Percentiles rank a stretch among this genome's conserved stretches.
These are phyloP conservation scores for Toxotes jaculatrix DNA, from an alignment of 2,113 vertebrate species.

Conservation along the genomic window DNA sequence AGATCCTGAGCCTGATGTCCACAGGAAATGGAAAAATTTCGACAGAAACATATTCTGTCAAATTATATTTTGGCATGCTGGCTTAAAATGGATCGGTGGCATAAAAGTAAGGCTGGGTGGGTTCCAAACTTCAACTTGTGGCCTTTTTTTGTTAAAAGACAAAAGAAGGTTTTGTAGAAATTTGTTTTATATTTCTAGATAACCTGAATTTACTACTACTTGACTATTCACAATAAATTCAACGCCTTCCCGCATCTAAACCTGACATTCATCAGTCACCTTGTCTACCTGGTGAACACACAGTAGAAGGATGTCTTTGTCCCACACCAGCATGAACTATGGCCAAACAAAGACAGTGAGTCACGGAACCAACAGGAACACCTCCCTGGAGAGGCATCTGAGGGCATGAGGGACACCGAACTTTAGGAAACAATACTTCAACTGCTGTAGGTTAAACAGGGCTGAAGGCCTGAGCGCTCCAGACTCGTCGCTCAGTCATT, in stretches of 20 bases:
- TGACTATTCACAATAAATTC: neutral
- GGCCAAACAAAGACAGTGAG: conserved; percentile 71
- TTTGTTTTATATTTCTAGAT: neutral
- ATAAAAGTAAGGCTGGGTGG: neutral
- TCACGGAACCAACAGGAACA: conserved; percentile 65
- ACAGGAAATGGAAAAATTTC: neutral
- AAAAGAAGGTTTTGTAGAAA: neutral
- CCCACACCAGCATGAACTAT: conserved; percentile 1
- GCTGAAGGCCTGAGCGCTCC: neutral
- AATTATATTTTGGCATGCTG: neutral
- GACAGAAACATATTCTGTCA: neutral
- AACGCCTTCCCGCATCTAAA: neutral
- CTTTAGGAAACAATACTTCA: conserved; percentile 34
- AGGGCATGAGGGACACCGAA: conserved; percentile 47
- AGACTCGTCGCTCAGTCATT: conserved; percentile 20
- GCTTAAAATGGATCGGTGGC: neutral
- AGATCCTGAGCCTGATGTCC: neutral
- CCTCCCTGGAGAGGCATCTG: conserved; percentile 50
- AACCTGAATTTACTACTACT: neutral
- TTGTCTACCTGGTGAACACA: conserved; percentile 49
- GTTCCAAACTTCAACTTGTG: neutral
- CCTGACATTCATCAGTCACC: conserved; percentile 34
- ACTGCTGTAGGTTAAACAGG: conserved; percentile 37
- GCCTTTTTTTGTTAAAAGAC: too few species aligned
- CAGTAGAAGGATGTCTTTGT: conserved; percentile 47